Evolutionary conservation across 1,140 invertebrate species (phyloP).

Genomic region (Euura saliciscinereae): DNA sequence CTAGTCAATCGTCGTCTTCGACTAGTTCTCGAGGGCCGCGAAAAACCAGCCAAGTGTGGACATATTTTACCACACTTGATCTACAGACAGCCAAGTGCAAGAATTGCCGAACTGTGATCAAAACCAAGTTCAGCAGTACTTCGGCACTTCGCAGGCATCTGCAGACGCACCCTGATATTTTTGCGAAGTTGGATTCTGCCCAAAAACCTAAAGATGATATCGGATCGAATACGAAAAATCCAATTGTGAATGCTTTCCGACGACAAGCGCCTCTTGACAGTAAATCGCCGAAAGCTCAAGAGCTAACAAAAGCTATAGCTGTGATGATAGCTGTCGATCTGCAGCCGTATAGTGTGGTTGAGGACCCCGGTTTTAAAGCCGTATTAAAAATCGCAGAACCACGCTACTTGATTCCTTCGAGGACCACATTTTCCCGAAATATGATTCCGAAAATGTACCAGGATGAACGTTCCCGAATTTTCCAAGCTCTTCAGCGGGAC

Average conservation of each 20-base stretch:
- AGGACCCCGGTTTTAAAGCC: background rate
- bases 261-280: background rate
- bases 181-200: conserved; percentile 2
- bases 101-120: background rate
- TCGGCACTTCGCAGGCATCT: conserved; percentile 1
- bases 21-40: background rate
- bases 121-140: background rate
- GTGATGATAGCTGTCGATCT: conserved; percentile 2
- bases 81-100: background rate
- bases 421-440: background rate
- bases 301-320: background rate
- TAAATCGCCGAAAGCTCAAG: background rate
- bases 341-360: background rate
- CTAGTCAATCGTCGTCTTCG: background rate
- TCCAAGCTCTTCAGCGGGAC: background rate
- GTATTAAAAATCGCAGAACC: conserved; percentile 1
- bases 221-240: background rate
- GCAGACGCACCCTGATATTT: background rate
- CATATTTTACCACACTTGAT: conserved; percentile 1
- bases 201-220: background rate
- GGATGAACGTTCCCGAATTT: background rate
- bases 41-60: conserved; percentile 2
- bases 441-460: background rate
- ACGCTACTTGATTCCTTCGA: background rate
- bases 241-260: background rate